phyloP scores from a whole-genome alignment of 2,113 vertebrate species.

The Nibea coibor region DNA sequence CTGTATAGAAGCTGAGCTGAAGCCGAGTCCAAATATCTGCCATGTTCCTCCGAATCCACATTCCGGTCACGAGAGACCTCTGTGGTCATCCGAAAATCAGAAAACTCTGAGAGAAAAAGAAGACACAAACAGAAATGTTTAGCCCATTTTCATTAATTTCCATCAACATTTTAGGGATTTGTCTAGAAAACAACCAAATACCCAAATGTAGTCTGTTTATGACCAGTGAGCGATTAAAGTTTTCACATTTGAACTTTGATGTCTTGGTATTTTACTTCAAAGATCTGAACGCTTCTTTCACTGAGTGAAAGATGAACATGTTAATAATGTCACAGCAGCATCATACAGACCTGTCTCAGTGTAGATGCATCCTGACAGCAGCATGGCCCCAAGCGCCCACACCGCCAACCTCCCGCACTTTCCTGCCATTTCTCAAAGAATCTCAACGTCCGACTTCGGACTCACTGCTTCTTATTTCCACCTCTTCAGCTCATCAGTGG shows the following conservation, averaged over 20 bases:
- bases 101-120: too few relatives aligned
- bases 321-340: background rate
- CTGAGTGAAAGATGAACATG: background rate
- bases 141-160: too few relatives aligned
- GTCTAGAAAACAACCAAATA: too few relatives aligned
- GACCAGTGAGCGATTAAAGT: too few relatives aligned
- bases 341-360: slow-evolving; percentile 78
- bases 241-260: background rate
- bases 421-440: slow-evolving; percentile 60
- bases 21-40: slow-evolving; percentile 2
- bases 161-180: too few relatives aligned
- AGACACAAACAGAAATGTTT: too few relatives aligned
- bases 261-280: background rate
- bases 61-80: background rate
- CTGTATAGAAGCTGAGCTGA: slow-evolving; percentile 32
- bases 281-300: background rate
- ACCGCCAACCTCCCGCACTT: slow-evolving; percentile 78
- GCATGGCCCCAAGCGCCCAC: slow-evolving; percentile 74
- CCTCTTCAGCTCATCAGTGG: slow-evolving; percentile 47
- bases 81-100: background rate
- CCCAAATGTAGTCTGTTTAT: too few relatives aligned
- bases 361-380: slow-evolving; percentile 77
- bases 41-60: background rate
- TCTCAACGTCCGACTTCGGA: background rate
- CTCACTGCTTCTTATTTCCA: background rate